Evolutionary conservation across 2,888 invertebrate genomes (phyloP).

Genomic region (Steromphala cineraria): DNA sequence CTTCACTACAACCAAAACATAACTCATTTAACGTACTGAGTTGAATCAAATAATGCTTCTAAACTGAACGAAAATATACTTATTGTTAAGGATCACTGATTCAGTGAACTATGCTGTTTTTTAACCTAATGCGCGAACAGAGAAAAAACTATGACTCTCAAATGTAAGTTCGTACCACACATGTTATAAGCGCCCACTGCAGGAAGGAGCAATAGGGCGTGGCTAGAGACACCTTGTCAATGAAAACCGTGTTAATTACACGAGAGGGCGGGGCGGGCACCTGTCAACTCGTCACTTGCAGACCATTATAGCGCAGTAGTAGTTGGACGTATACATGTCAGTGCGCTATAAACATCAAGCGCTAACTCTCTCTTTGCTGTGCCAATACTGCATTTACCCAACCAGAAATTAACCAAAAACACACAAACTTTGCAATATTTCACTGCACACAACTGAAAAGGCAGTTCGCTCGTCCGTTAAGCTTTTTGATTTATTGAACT

Average conservation of each 20-base stretch:
- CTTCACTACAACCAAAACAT: too few relatives aligned
- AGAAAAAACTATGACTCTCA: too few relatives aligned
- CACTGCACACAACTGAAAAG: constrained; percentile 1
- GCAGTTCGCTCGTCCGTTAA: constrained; percentile 5
- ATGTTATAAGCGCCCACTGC: too few relatives aligned
- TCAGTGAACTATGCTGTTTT: too few relatives aligned
- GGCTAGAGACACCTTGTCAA: neutral
- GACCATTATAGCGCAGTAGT: neutral
- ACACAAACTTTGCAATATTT: neutral
- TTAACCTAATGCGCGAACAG: too few relatives aligned
- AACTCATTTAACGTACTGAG: too few relatives aligned
- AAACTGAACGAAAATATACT: too few relatives aligned
- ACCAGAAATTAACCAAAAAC: constrained; percentile 5
- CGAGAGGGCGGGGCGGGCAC: neutral
- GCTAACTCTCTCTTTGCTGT: neutral
- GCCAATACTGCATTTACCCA: neutral
- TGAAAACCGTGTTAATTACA: neutral
- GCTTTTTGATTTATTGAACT: neutral
- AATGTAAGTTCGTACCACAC: too few relatives aligned
- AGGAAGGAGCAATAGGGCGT: too few relatives aligned
- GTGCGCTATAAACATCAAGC: neutral
- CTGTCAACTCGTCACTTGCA: neutral
- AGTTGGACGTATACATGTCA: neutral
- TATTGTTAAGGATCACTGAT: too few relatives aligned
- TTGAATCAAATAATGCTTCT: too few relatives aligned